Percentiles rank a stretch among this genome's conserved stretches.
Conservation (phyloP, 2,113 vertebrate species). For the Pitta sordida region DNA sequence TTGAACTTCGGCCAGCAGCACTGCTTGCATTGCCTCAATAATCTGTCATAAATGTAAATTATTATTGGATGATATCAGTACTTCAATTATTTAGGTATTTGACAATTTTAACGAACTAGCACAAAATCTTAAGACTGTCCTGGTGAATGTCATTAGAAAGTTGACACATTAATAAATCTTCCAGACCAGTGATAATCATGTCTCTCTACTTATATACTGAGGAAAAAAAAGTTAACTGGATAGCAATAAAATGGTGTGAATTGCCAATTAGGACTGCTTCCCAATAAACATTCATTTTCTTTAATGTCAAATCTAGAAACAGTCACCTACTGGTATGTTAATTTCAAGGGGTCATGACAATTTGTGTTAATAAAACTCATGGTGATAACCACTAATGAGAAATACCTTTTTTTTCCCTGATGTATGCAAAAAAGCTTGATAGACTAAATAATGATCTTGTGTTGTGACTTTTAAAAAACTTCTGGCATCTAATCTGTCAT, state of each 20-base stretch:
- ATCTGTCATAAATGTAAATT: constrained; percentile 57
- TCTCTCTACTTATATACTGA: neutral
- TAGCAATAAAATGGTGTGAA: neutral
- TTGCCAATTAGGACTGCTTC: neutral
- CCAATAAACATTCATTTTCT: neutral
- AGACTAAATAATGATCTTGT: neutral
- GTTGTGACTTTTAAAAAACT: neutral
- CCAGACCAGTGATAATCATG: neutral
- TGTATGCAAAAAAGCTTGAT: neutral
- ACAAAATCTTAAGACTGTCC: neutral
- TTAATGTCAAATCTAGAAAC: neutral
- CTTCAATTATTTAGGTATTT: neutral
- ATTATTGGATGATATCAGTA: neutral
- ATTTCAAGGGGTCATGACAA: neutral
- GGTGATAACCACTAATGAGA: neutral
- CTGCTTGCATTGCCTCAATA: constrained; percentile 74
- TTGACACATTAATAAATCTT: neutral
- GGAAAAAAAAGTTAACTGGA: neutral
- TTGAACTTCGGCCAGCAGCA: constrained; percentile 76
- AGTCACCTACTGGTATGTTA: neutral
- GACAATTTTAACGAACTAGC: neutral
- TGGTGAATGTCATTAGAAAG: neutral
- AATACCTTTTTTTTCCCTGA: neutral
- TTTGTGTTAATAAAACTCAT: neutral
- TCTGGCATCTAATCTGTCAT: neutral